Evolutionary conservation across 2,113 vertebrate species (phyloP).

Genomic region (Alligator sinensis): DNA sequence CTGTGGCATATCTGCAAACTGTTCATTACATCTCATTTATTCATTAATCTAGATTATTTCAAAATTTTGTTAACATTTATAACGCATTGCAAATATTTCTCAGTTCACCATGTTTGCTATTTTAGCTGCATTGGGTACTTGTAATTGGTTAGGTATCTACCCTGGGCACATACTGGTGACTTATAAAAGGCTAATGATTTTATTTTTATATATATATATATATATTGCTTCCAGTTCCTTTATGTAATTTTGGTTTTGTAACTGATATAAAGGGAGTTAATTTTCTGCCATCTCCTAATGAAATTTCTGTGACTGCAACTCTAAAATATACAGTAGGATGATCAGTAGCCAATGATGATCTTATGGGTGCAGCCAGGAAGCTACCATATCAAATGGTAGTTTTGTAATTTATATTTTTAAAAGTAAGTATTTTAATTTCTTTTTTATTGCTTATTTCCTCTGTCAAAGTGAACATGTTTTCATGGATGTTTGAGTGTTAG

Average conservation of each 20-base stretch:
- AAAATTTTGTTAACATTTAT: not conserved
- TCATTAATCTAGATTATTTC: not conserved
- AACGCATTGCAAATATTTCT: not conserved
- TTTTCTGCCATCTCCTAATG: not conserved
- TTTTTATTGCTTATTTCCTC: not conserved
- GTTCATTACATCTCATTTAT: not conserved
- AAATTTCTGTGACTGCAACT: not conserved
- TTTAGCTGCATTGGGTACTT: not conserved
- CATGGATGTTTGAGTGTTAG: slow-evolving; percentile 33
- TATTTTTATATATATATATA: not conserved
- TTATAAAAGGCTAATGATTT: not conserved
- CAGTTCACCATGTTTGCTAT: not conserved
- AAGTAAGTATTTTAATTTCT: not conserved
- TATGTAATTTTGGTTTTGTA: not conserved
- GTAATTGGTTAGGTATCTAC: not conserved
- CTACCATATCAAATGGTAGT: not conserved
- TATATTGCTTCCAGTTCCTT: not conserved
- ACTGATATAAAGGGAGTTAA: slow-evolving; percentile 1
- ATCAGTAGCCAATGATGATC: not conserved
- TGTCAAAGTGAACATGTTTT: slow-evolving; percentile 11
- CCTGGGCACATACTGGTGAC: not conserved
- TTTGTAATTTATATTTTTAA: not conserved
- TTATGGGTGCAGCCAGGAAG: not conserved
- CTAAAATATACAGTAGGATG: not conserved
- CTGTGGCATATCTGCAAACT: not conserved